These are phyloP conservation scores for Mesocentrotus franciscanus DNA, from an alignment of 53 echinoderm and acorn worm species.

Conservation along the genomic window DNA sequence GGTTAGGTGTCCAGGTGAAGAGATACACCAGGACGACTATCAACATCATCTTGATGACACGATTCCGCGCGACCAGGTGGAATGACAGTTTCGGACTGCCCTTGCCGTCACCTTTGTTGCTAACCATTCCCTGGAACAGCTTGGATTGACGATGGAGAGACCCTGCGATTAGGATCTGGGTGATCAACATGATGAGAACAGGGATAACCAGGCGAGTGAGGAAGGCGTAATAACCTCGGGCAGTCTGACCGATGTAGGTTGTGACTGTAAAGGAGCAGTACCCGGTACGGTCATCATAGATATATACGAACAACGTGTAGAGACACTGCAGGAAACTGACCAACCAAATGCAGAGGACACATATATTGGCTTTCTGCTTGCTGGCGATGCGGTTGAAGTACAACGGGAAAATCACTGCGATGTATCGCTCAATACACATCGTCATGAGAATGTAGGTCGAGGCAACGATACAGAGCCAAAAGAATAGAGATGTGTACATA, in stretches of 20 bases:
- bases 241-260: not conserved
- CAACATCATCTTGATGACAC: slow-evolving; percentile 75
- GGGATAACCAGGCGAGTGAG: slow-evolving; percentile 70
- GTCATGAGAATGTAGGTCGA: slow-evolving; percentile 76
- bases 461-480: slow-evolving; percentile 81
- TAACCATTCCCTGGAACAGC: slow-evolving; percentile 48
- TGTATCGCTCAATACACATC: slow-evolving; percentile 74
- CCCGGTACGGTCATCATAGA: slow-evolving; percentile 1
- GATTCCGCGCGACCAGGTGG: slow-evolving; percentile 70
- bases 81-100: slow-evolving; percentile 32
- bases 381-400: not conserved
- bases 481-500: slow-evolving; percentile 63
- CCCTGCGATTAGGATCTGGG: slow-evolving; percentile 67
- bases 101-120: not conserved
- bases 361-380: not conserved
- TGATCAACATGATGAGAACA: slow-evolving; percentile 71
- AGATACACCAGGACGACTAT: slow-evolving; percentile 78
- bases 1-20: slow-evolving; percentile 81
- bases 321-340: not conserved
- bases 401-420: slow-evolving; percentile 73
- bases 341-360: slow-evolving; percentile 19
- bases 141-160: slow-evolving; percentile 66
- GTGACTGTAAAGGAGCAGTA: not conserved
- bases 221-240: slow-evolving; percentile 59
- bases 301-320: slow-evolving; percentile 33